Evolutionary conservation across 2,797 vertebrate species (phyloP).

Genomic region (Sebastes hopkinsi): DNA sequence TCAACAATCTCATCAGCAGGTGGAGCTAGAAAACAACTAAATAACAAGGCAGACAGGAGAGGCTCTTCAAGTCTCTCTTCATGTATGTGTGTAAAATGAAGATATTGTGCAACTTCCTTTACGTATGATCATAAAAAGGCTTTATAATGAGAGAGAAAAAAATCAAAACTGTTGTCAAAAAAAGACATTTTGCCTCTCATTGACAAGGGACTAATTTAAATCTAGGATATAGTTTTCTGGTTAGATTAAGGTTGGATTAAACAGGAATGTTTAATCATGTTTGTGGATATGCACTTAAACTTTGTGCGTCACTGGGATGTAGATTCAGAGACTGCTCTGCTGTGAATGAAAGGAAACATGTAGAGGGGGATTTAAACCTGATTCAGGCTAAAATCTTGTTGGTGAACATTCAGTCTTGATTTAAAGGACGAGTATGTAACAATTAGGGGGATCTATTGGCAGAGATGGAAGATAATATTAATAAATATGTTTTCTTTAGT

Average conservation of each 20-base stretch:
- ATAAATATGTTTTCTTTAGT: no score
- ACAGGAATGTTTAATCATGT: background rate
- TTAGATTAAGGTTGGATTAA: background rate
- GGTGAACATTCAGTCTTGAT: background rate
- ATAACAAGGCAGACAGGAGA: background rate
- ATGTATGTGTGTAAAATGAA: background rate
- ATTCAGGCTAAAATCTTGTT: background rate
- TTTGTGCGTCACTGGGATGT: background rate
- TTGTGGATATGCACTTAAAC: background rate
- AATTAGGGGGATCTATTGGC: no score
- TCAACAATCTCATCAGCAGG: constrained; percentile 61
- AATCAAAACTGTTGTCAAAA: no score
- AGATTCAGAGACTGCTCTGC: background rate
- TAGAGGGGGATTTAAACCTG: background rate
- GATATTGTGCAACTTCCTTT: background rate
- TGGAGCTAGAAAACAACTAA: constrained; percentile 57
- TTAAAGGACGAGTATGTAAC: background rate
- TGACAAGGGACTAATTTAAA: background rate
- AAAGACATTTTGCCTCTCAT: background rate
- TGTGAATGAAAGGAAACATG: background rate
- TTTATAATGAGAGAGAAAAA: background rate
- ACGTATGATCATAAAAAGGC: background rate
- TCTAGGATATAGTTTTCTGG: background rate
- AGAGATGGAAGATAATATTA: no score
- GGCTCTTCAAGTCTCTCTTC: background rate